A percentile compares a stretch with the other conserved stretches of the same genome.
These are phyloP conservation scores for Chaetodon auriga DNA, from an alignment of 2,113 vertebrate species.

Conservation along the genomic window DNA sequence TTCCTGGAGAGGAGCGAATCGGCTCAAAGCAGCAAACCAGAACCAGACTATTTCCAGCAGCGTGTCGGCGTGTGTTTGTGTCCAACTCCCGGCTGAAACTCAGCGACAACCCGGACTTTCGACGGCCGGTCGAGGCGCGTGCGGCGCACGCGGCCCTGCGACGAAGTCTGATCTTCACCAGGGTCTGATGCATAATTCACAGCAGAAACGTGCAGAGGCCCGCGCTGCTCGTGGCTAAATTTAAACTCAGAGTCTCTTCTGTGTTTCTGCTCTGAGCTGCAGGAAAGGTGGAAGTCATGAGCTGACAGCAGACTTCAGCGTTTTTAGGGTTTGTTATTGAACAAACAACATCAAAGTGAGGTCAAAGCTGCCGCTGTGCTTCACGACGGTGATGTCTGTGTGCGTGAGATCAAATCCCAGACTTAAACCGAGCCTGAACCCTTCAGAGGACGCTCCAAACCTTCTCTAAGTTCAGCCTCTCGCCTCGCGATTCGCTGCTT, in stretches of 20 bases:
- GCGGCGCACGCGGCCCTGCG: background rate
- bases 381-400: too few relatives aligned
- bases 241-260: background rate
- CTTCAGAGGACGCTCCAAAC: too few relatives aligned
- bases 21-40: conserved; percentile 2
- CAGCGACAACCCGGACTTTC: background rate
- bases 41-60: conserved; percentile 17
- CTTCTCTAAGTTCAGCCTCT: too few relatives aligned
- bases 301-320: too few relatives aligned
- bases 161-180: background rate
- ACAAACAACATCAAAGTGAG: too few relatives aligned
- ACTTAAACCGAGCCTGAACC: too few relatives aligned
- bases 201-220: background rate
- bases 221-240: background rate
- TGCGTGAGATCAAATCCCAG: too few relatives aligned
- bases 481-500: too few relatives aligned
- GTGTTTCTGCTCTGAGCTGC: background rate
- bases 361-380: too few relatives aligned
- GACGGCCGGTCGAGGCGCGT: background rate
- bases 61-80: background rate
- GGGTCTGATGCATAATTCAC: conserved; percentile 3
- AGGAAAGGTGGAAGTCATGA: too few relatives aligned
- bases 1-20: background rate
- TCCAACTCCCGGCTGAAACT: background rate
- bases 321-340: too few relatives aligned